phyloP scores from a whole-genome alignment of 2,888 invertebrate genomes.

The Palloptera scutellata region DNA sequence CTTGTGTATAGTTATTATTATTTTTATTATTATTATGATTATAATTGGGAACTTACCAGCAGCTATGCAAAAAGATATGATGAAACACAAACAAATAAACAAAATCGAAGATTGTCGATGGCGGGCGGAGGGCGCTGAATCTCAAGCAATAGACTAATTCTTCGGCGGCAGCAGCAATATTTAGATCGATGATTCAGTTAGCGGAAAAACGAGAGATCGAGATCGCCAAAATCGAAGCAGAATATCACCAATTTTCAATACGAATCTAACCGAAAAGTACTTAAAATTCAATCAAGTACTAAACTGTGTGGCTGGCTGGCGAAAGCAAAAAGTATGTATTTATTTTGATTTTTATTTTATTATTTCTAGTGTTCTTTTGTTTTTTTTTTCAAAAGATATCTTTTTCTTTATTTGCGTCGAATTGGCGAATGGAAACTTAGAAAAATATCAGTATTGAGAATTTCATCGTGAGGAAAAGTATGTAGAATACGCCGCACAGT shows the following conservation, averaged over 20 bases:
- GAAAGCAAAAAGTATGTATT: slow-evolving; percentile 25
- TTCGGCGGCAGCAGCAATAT: slow-evolving; percentile 27
- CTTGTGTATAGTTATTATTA: too few relatives aligned
- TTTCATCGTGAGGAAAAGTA: too few relatives aligned
- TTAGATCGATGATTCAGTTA: slow-evolving; percentile 52
- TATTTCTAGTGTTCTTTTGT: slow-evolving; percentile 6
- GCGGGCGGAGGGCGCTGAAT: slow-evolving; percentile 30
- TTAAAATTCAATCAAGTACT: slow-evolving; percentile 14
- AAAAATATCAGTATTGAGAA: too few relatives aligned
- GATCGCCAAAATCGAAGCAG: too few relatives aligned
- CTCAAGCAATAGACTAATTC: too few relatives aligned
- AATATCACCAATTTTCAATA: too few relatives aligned
- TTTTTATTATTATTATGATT: too few relatives aligned
- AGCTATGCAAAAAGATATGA: slow-evolving; percentile 18
- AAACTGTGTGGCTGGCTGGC: background rate
- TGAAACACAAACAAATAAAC: slow-evolving; percentile 30
- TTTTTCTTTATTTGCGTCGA: too few relatives aligned
- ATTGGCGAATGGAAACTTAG: too few relatives aligned
- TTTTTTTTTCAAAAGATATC: slow-evolving; percentile 16
- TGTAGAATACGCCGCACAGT: too few relatives aligned
- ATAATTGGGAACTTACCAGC: background rate
- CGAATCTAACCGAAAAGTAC: too few relatives aligned
- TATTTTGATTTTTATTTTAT: slow-evolving; percentile 15
- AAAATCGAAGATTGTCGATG: slow-evolving; percentile 41
- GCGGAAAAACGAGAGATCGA: background rate